Percentiles rank a stretch among this genome's conserved stretches.
These are phyloP conservation scores for Orius insidiosus DNA, from an alignment of 1,140 invertebrate genomes.

Conservation along the genomic window DNA sequence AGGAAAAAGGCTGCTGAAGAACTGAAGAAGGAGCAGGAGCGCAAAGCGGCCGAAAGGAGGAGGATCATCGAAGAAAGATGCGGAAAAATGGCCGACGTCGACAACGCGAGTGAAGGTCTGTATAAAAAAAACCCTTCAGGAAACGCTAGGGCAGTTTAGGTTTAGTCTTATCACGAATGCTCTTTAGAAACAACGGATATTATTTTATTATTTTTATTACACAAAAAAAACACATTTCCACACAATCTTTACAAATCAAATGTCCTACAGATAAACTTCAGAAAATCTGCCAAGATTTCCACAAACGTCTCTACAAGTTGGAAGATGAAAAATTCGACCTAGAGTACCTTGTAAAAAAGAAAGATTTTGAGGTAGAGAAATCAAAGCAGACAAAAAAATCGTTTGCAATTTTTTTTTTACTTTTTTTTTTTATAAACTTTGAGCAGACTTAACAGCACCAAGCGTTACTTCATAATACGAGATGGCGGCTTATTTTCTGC, in stretches of 20 bases:
- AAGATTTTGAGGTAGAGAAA: constrained; percentile 79
- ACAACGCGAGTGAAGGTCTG: constrained; percentile 82
- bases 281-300: constrained; percentile 68
- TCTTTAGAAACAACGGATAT: neutral
- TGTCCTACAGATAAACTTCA: constrained; percentile 43
- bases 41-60: constrained; percentile 94
- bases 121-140: constrained; percentile 3
- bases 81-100: constrained; percentile 74
- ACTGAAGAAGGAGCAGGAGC: constrained; percentile 97
- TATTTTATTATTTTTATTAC: neutral
- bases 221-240: neutral
- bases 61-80: constrained; percentile 91
- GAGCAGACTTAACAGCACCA: no score
- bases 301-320: constrained; percentile 69
- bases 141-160: no score
- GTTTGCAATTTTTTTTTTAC: constrained; percentile 13
- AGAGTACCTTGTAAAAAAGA: constrained; percentile 91
- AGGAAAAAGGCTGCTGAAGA: constrained; percentile 99
- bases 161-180: neutral
- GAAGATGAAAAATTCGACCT: constrained; percentile 96
- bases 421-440: neutral
- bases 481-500: no score
- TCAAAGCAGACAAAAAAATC: neutral
- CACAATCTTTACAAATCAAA: neutral
- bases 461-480: no score